Evolutionary conservation across 2,888 invertebrate species (phyloP).

Genomic region (Camponotus fellah): DNA sequence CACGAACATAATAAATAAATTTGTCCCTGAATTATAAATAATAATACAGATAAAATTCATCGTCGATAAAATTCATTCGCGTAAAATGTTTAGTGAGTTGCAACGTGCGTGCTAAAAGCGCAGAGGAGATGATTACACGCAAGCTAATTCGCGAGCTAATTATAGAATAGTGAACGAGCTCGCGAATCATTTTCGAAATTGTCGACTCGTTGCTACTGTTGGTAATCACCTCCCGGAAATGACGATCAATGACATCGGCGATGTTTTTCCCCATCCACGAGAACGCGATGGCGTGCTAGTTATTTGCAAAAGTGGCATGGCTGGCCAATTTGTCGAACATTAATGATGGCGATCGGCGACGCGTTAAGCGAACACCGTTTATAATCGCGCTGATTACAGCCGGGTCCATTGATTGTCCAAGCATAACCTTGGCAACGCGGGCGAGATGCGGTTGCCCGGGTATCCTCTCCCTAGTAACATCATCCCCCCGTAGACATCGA

Average conservation of each 20-base stretch:
- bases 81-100: conserved; percentile 22
- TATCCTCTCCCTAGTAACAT: conserved; percentile 23
- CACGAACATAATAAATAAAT: background rate
- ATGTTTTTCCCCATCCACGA: conserved; percentile 27
- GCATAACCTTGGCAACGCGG: conserved; percentile 66
- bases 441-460: conserved; percentile 43
- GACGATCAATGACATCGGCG: conserved; percentile 58
- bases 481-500: conserved; percentile 11
- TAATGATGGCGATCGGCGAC: conserved; percentile 57
- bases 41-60: background rate
- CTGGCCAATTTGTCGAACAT: conserved; percentile 66
- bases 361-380: conserved; percentile 63
- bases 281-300: conserved; percentile 28
- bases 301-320: conserved; percentile 62
- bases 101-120: conserved; percentile 10
- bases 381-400: conserved; percentile 71
- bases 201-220: conserved; percentile 28
- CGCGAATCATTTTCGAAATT: conserved; percentile 57
- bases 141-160: conserved; percentile 52
- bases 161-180: conserved; percentile 32
- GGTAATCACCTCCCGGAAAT: conserved; percentile 67
- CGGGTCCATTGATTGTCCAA: conserved; percentile 69
- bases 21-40: background rate
- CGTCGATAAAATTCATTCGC: background rate
- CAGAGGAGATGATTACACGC: background rate